These are phyloP conservation scores for Thomomys bottae DNA, from an alignment of 2,113 vertebrate species.

Conservation along the genomic window DNA sequence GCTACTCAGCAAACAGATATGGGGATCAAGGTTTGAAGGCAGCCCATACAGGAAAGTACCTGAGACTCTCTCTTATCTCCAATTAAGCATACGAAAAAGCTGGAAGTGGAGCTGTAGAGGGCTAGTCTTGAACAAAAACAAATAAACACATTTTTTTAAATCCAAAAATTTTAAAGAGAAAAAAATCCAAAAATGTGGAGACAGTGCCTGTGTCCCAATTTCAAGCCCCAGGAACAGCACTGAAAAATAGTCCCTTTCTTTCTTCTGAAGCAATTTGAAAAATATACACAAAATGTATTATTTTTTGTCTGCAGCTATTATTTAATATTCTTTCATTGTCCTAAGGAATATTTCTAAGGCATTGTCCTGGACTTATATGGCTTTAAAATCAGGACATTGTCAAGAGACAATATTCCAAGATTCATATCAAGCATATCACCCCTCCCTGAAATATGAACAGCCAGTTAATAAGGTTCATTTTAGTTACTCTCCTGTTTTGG, in stretches of 20 bases:
- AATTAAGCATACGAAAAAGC: too few relatives aligned
- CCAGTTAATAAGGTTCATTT: slow-evolving; percentile 37
- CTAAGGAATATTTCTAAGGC: slow-evolving; percentile 77
- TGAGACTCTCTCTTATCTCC: too few relatives aligned
- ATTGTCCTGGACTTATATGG: slow-evolving; percentile 71
- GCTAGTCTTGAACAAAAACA: too few relatives aligned
- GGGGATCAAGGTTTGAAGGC: too few relatives aligned
- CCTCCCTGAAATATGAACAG: slow-evolving; percentile 48
- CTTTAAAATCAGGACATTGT: slow-evolving; percentile 72
- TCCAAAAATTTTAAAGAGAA: too few relatives aligned
- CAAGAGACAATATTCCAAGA: slow-evolving; percentile 41
- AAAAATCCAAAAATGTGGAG: too few relatives aligned
- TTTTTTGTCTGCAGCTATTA: slow-evolving; percentile 77
- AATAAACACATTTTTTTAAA: too few relatives aligned
- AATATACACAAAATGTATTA: slow-evolving; percentile 67
- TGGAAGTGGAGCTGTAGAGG: too few relatives aligned
- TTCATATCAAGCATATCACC: slow-evolving; percentile 17
- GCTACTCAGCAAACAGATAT: too few relatives aligned
- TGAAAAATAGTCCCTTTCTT: neutral
- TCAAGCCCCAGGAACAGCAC: too few relatives aligned
- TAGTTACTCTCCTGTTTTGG: slow-evolving; percentile 68
- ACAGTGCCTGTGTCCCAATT: too few relatives aligned
- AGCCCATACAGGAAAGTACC: too few relatives aligned
- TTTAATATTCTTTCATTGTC: slow-evolving; percentile 74
- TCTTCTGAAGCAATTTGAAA: slow-evolving; percentile 47